Evolutionary conservation across 1,140 invertebrate genomes (phyloP).

Genomic region (Magallana gigas): DNA sequence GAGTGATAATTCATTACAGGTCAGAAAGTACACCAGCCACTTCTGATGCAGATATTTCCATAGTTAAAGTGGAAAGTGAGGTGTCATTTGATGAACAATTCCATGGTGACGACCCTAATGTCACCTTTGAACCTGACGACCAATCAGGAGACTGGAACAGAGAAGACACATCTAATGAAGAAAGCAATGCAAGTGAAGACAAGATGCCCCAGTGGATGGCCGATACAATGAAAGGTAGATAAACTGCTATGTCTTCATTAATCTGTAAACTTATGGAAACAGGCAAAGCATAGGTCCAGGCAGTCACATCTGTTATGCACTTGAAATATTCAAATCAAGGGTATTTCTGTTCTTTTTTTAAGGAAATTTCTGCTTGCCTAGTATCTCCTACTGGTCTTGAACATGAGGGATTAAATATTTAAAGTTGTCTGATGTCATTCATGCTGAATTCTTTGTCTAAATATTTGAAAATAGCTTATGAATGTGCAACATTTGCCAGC

Average conservation of each 20-base stretch:
- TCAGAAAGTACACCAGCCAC: constrained; percentile 22
- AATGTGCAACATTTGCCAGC: no score
- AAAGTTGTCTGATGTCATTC: no score
- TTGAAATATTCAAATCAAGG: no score
- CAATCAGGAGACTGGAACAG: constrained; percentile 26
- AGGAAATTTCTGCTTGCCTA: no score
- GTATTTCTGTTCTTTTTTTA: no score
- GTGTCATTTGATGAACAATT: constrained; percentile 25
- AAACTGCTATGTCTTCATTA: background rate
- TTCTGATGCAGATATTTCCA: constrained; percentile 9
- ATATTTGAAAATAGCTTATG: no score
- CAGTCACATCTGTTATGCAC: no score
- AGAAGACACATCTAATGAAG: constrained; percentile 40
- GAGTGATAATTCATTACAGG: background rate
- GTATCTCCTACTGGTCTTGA: no score
- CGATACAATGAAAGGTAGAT: constrained; percentile 38
- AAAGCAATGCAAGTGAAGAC: constrained; percentile 32
- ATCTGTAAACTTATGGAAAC: background rate
- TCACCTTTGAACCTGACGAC: constrained; percentile 15
- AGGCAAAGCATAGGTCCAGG: background rate
- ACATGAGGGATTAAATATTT: no score
- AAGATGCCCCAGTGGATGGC: constrained; percentile 40
- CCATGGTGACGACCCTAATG: constrained; percentile 22
- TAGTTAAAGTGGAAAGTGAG: constrained; percentile 28
- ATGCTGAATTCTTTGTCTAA: no score